A percentile compares a stretch with the other conserved stretches of the same genome.
Conservation (phyloP, 2,113 vertebrate species). For the Macroglossus sobrinus region DNA sequence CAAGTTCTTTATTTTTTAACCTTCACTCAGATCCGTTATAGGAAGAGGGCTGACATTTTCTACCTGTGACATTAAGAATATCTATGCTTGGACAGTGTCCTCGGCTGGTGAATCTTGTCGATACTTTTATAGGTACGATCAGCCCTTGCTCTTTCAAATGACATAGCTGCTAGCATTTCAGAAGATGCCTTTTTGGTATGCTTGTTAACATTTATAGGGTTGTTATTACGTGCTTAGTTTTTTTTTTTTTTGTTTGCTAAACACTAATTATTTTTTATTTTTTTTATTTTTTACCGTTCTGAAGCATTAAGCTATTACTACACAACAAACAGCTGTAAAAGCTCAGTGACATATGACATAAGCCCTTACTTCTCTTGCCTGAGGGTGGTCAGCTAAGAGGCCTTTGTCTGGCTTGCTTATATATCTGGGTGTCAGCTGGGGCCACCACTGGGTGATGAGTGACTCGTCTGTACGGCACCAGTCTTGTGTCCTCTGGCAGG, state of each 20-base stretch:
- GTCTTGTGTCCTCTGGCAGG: background rate
- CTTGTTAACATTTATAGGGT: background rate
- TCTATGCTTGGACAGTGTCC: background rate
- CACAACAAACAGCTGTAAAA: background rate
- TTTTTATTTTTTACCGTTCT: background rate
- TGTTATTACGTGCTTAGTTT: background rate
- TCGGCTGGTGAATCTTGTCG: constrained; percentile 5
- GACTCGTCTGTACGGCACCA: background rate
- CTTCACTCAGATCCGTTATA: constrained; percentile 38
- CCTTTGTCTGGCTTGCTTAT: background rate
- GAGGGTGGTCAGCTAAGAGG: background rate
- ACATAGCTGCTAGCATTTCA: background rate
- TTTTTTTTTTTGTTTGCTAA: background rate
- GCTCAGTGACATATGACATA: background rate
- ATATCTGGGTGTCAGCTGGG: background rate
- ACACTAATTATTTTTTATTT: background rate
- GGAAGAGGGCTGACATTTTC: background rate
- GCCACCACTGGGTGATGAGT: background rate
- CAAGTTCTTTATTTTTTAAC: constrained; percentile 33
- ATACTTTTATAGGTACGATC: background rate
- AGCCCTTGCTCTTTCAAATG: background rate
- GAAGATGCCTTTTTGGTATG: background rate
- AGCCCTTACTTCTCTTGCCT: background rate
- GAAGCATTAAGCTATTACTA: background rate
- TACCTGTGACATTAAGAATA: background rate